Base-by-base conservation (phyloP, 2,113 vertebrate genomes). In the Sarotherodon lohbergeri region DNA sequence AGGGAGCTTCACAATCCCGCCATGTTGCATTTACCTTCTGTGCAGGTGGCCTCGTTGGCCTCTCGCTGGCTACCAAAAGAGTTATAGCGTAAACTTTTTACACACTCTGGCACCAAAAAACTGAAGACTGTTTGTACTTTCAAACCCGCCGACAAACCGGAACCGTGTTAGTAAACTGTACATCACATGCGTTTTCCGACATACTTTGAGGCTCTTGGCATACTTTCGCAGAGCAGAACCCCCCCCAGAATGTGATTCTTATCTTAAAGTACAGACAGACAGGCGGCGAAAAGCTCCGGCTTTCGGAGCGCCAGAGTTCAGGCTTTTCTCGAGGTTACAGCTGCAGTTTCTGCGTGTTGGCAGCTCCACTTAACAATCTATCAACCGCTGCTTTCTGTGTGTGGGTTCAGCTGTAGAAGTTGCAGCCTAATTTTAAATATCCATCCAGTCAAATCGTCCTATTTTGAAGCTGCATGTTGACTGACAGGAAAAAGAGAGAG, bases 21-120 rank as follows among this genome's bases (percentile, higher is more conserved):
- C 94, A 95, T 95, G 95, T 93, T 95, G 94, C 93, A 78, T 90
- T 95, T 94, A 96, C 96, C 96, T 96, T 94, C 95, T 95, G 96
- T 88, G 94, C 96, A 97, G 96, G 96, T 96, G 96, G 94, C 94
- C 94, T 83, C 76, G 39, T 81, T 87, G 90, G 89, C 92, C 95
- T 90, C 91, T 87, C 48, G 9, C 86, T 86, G 92, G 94, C 93
- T 83, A 82, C 54, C 91, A 73, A 55, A 81, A 59, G 84, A 93
- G 83, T 34, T 78, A 57, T 82, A 83, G 89, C 46, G 19, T 78
- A 89, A 94, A 94, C 89, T 93, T 78, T 94, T 86, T 82, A 43
- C 59, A 61, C 82, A 63, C 76, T 79, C 81, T 91, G 92, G 92
- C 92, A 84, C 61, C 1, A 27, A 86, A 86, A 83, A 32, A 56